Evolutionary conservation across 1,140 invertebrate genomes (phyloP).

Genomic region (Potamilus streckersoni): DNA sequence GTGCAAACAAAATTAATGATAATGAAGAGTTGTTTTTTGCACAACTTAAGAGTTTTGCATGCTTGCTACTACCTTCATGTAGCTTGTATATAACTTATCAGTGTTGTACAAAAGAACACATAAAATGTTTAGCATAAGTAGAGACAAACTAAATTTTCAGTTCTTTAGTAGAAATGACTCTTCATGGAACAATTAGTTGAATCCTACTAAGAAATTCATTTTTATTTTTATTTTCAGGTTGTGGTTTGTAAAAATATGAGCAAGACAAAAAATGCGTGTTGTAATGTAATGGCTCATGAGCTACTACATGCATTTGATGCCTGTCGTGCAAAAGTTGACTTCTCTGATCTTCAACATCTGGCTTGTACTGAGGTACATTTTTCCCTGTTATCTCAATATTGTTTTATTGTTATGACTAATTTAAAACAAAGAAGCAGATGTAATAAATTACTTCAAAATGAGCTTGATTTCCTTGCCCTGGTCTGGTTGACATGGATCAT

Average conservation of each 20-base stretch:
- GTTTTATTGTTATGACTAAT: neutral
- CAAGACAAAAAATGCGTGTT: conserved; percentile 38
- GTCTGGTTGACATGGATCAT: too few species aligned
- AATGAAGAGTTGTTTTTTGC: neutral
- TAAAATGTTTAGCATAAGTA: neutral
- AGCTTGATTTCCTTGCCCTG: too few species aligned
- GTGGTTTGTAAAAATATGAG: conserved; percentile 88
- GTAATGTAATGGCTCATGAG: conserved; percentile 86
- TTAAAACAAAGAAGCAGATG: neutral
- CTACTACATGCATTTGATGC: conserved; percentile 98
- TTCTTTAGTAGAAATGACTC: neutral
- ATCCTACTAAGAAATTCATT: neutral
- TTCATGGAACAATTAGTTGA: neutral
- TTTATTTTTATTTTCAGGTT: conserved; percentile 73
- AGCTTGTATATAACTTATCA: neutral
- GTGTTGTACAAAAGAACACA: neutral
- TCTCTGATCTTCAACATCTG: conserved; percentile 90
- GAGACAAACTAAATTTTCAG: neutral
- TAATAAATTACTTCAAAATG: neutral
- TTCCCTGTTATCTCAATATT: neutral
- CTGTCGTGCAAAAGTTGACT: conserved; percentile 89
- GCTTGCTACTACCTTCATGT: neutral
- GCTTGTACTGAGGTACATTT: conserved; percentile 92
- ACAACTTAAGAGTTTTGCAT: neutral
- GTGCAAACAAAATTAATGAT: neutral